Evolutionary conservation across 1,140 invertebrate species (phyloP).

Genomic region (Drosophila virilis): DNA sequence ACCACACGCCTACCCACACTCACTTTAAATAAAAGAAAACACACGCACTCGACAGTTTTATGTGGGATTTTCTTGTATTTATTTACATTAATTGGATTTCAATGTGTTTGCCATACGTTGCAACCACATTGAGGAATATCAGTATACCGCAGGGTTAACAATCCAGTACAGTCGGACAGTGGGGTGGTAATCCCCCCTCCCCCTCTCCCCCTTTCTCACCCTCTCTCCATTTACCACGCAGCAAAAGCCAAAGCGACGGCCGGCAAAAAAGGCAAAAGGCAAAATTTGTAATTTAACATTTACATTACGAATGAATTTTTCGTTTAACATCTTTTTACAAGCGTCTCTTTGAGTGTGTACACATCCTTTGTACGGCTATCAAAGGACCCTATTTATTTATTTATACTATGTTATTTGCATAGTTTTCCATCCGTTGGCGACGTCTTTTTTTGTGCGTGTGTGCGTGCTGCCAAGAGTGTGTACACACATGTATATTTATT

Average conservation of each 20-base stretch:
- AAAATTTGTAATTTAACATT: constrained; percentile 36
- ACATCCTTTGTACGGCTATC: background rate
- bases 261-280: constrained; percentile 12
- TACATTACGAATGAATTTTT: constrained; percentile 30
- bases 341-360: constrained; percentile 1
- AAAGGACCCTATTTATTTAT: constrained; percentile 9
- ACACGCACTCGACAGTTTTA: constrained; percentile 58
- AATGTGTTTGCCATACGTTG: constrained; percentile 51
- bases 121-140: constrained; percentile 38
- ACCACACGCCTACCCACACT: constrained; percentile 12
- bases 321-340: constrained; percentile 11
- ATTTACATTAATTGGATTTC: constrained; percentile 81
- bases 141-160: background rate
- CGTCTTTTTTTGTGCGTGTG: background rate
- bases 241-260: background rate
- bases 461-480: background rate
- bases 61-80: constrained; percentile 62
- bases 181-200: background rate
- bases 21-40: constrained; percentile 69
- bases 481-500: background rate
- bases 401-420: constrained; percentile 20
- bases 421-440: background rate
- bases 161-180: constrained; percentile 6
- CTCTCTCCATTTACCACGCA: background rate
- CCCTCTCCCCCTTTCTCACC: no score